Base-by-base conservation (phyloP, 2,113 vertebrate species). In the Dolichallabes microphthalmus region DNA sequence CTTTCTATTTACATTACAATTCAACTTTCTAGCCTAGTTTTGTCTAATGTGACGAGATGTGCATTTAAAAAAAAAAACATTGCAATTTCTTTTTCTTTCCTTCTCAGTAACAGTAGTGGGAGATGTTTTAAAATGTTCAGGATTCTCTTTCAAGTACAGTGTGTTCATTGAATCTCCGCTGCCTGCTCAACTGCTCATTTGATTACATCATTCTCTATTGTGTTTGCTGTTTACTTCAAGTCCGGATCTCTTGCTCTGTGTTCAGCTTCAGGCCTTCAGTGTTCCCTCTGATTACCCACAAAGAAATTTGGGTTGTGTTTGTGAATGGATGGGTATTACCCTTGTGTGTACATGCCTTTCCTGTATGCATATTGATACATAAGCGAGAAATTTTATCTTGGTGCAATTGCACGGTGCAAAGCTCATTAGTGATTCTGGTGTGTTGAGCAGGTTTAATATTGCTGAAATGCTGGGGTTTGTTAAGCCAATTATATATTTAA, bases 141-240 rank as follows among this genome's bases (percentile, higher is more conserved):
- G 50, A 66, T 19, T 15, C 55, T 71, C 58, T 82, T 74, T 61
- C 61, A 22, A 52, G 22, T 30, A 39, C 58, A 61, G 27, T 57
- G 60, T 81, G 50, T 80, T 64, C 64, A 58, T 61, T 80, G 39
- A 55, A 35, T 53, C 39, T 66, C 55, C 76, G 32, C 55, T 71
- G 69, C 50, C 76, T 11, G 45, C 39, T 77, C 75, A 57, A 84
- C 55, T 86, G 82, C 73, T 82, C 35, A 58, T 83, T 80, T 80
- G 83, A 83, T 87, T 85, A 87, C 82, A 86, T 87, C 80, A 87
- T 69, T 53, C 61, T 80, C 80, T 68, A 82, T 85, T 87, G 86
- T 87, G 77, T 55, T 55, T 71, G 78, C 57, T 89, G 78, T 73
- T 87, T 87, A 63, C 75, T 39, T 74, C 45, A 2, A 76, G 25